Evolutionary conservation across 2,113 vertebrate species (phyloP), one percentile per base, ranked within the genome.

Genomic region (Thunnus thynnus): DNA sequence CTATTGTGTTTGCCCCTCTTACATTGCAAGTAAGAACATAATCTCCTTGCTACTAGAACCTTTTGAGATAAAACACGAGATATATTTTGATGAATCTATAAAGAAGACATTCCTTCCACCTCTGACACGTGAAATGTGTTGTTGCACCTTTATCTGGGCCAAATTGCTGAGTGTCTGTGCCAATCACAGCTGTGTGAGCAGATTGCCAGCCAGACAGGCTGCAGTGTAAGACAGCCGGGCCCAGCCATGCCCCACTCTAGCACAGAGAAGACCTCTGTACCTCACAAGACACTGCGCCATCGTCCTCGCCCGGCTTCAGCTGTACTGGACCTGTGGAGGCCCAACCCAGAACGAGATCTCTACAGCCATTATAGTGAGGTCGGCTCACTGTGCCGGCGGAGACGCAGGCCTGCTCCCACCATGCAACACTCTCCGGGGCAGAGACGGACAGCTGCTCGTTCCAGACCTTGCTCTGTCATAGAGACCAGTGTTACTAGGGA

Each of bases 131-230:
- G 63, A 87, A 83, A 85, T 85, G 79, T 74, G 85, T 84, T 90
- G 77, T 92, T 93, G 83, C 74, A 88, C 87, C 85, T 83, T 80
- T 89, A 86, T 87, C 69, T 85, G 85, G 72, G 90, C 90, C 86
- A 91, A 92, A 89, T 57, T 65, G 62, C 84, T 93, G 80, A 93
- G 90, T 90, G 51, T 94, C 76, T 94, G 78, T 94, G 92, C 92
- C 92, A 91, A 92, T 91, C 92, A 71, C 93, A 94, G 93, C 92
- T 94, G 92, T 94, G 93, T 72, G 91, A 93, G 92, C 92, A 93
- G 92, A 93, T 93, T 89, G 89, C 93, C 87, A 90, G 83, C 84
- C 89, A 92, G 91, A 85, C 91, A 82, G 81, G 88, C 88, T 73
- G 88, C 84, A 76, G 86, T 70, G 76, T 80, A 20, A 83, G 87